Conservation (phyloP, 92 coral and sea anemone genomes). For the Micromussa lordhowensis region DNA sequence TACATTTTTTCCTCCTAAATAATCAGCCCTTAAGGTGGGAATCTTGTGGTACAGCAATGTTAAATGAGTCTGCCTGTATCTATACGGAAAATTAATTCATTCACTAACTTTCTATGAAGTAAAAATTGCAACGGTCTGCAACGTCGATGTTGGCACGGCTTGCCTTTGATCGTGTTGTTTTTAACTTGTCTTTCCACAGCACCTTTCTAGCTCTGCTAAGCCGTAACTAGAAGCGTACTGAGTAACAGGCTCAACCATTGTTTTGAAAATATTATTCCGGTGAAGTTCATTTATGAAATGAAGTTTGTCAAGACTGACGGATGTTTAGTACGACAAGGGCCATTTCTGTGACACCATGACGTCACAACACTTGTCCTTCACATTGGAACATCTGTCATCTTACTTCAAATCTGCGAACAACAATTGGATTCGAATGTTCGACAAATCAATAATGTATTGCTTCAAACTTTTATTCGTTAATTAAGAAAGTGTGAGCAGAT, state of each 20-base stretch:
- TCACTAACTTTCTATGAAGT: not conserved
- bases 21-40: not conserved
- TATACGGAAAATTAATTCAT: not conserved
- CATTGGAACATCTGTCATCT: not conserved
- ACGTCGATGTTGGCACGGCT: not conserved
- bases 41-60: not conserved
- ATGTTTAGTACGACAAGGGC: not conserved
- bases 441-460: not conserved
- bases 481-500: not conserved
- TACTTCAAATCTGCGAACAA: not conserved
- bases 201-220: not conserved
- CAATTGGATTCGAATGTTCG: not conserved
- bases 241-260: not conserved
- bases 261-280: not conserved
- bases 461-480: not conserved
- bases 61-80: not conserved
- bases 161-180: too few species aligned
- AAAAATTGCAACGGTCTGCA: not conserved
- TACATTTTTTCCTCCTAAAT: not conserved
- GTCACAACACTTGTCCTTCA: not conserved
- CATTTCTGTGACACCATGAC: not conserved
- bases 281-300: not conserved
- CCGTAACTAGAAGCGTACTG: not conserved
- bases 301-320: not conserved
- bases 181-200: not conserved